Percentiles rank a stretch among this genome's conserved stretches.
Evolutionary conservation across 2,113 vertebrate genomes (phyloP).

Genomic region (Pithys albifrons): DNA sequence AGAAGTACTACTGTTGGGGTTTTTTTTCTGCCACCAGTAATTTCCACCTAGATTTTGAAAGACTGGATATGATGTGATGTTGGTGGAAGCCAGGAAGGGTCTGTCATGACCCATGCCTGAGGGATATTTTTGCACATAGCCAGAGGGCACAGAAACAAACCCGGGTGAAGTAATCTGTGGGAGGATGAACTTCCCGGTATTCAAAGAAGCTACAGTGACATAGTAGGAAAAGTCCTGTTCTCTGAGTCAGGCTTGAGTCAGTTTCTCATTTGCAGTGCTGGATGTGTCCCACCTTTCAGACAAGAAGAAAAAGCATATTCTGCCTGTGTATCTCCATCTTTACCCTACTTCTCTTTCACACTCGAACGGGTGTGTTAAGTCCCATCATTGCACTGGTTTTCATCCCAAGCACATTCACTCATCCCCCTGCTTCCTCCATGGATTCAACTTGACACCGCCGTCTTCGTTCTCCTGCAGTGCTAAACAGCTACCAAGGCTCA

Average conservation of each 20-base stretch:
- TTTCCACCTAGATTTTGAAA: neutral
- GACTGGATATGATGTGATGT: neutral
- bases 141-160: neutral
- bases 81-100: neutral
- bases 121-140: neutral
- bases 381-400: neutral
- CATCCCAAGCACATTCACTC: rapidly evolving
- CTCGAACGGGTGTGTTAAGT: neutral
- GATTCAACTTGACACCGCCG: neutral
- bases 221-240: neutral
- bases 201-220: neutral
- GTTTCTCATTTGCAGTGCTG: neutral
- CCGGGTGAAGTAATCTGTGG: neutral
- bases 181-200: constrained; percentile 3
- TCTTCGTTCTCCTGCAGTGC: neutral
- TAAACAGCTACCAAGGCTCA: neutral
- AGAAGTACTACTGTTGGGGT: neutral
- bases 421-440: neutral
- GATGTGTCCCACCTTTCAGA: neutral
- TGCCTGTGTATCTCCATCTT: neutral
- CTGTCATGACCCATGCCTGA: neutral
- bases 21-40: neutral
- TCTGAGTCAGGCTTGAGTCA: constrained; percentile 47
- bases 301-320: neutral
- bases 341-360: neutral